Conservation (phyloP, 1,140 invertebrate species). For the Mamestra configurata region DNA sequence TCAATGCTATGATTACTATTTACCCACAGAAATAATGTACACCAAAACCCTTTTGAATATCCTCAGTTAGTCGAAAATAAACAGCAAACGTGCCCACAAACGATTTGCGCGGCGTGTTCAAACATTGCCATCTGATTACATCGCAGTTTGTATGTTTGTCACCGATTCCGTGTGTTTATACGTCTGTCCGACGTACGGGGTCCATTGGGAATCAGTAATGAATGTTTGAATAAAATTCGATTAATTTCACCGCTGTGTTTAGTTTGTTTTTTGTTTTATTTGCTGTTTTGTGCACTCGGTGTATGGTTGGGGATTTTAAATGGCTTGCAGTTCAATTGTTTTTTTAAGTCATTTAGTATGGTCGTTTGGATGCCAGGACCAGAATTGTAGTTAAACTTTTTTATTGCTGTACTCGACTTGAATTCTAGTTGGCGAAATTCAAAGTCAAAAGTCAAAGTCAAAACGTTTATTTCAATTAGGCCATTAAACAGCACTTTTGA, state of each 20-base stretch:
- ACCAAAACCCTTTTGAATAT: not conserved
- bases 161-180: conserved; percentile 1
- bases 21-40: not conserved
- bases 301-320: not conserved
- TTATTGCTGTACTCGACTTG: too few relatives aligned
- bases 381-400: too few relatives aligned
- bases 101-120: not conserved
- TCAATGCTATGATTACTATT: not conserved
- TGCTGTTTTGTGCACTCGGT: not conserved
- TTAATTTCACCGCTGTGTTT: conserved; percentile 12
- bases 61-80: not conserved
- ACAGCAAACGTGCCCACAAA: not conserved
- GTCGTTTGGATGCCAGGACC: not conserved
- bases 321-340: not conserved
- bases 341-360: too few relatives aligned
- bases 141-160: conserved; percentile 12
- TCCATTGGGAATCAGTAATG: not conserved
- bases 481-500: too few relatives aligned
- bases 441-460: too few relatives aligned
- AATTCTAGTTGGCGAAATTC: too few relatives aligned
- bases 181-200: not conserved
- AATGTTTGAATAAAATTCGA: conserved; percentile 16
- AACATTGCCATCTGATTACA: conserved; percentile 15
- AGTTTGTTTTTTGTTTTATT: conserved; percentile 3
- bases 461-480: too few relatives aligned